Conservation (phyloP, 2,797 vertebrate genomes). For the Leontocebus nigricollis region DNA sequence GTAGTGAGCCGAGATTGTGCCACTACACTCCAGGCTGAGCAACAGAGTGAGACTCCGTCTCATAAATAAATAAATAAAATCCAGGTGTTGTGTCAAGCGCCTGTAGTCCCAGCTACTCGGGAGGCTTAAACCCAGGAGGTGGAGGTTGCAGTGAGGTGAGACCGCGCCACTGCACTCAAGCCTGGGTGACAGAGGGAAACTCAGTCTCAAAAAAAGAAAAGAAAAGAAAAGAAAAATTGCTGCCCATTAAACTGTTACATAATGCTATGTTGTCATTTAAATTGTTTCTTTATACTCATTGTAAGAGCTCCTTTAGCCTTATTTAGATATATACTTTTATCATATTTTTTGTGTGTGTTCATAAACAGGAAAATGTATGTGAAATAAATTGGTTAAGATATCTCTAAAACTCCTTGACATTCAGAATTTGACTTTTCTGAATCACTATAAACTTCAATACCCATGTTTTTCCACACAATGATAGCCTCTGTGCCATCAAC, state of each 20-base stretch:
- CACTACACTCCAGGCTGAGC: too few species aligned
- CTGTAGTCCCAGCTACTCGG: too few species aligned
- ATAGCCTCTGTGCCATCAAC: not conserved
- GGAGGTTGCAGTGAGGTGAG: too few species aligned
- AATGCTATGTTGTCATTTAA: conserved; percentile 21
- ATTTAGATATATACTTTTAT: conserved; percentile 23
- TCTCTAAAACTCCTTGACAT: not conserved
- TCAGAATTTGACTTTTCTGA: not conserved
- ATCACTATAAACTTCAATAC: not conserved
- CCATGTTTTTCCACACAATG: not conserved
- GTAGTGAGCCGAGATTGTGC: too few species aligned
- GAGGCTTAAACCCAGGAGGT: too few species aligned
- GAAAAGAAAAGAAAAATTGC: not conserved
- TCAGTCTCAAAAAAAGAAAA: too few species aligned
- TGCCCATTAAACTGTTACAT: too few species aligned
- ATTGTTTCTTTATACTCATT: conserved; percentile 43
- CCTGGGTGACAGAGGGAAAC: too few species aligned
- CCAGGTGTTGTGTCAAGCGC: too few species aligned
- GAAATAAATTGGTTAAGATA: conserved; percentile 41
- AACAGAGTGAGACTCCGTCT: too few species aligned
- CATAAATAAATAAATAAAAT: too few species aligned
- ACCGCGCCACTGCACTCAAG: too few species aligned
- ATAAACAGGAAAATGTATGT: conserved; percentile 44
- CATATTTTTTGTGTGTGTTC: not conserved
- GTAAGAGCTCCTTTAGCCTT: not conserved